Base-by-base conservation (phyloP, 92 coral and sea anemone genomes). In the Bergia sp. region DNA sequence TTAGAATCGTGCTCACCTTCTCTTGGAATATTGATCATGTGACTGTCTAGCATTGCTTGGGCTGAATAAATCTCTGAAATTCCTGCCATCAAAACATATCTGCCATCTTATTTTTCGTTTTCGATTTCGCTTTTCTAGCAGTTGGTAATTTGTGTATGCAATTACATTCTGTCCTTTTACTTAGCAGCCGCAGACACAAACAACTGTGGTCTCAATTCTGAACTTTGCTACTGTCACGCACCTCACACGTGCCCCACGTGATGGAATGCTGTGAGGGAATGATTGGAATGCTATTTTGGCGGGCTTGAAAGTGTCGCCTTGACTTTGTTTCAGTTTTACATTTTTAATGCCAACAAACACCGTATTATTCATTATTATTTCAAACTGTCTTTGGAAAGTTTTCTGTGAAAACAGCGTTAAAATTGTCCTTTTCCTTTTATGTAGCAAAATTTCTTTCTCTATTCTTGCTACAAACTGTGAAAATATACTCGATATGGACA, bases 41-140 rank as follows among this genome's bases (percentile, higher is more conserved):
- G 98, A 76, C 94, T 88, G 88, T 93, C 96, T 85, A 93, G 79
- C 98, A 95, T 95, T 80, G 96, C 94, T 91, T 90, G 90, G 11
- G 98, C 91, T 42, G 92, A 90, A 84, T 89, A 95, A 81, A 90
- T 66, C 61, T 93, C 96, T 15, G 96, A 82, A 44, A 93, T 90
- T 5, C 92, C 96, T 40, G 93, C 92, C 98, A 95, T 95, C 43
- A 84, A 71, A 36, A 36, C 37, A 23, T 16, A 47, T 74, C 58
- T 21, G 72, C 61, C 71, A 86, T 66, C 7, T 37, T 49, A 72
- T 64, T 38, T 82, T 64, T 18, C 11, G 38, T 43, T 55, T 64
- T 55, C 37, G 11, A 3, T 40, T 23, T 41, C 9, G 88, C 37
- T 36, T 18, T 36, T 69, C 5, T 47, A n/a, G 40, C 18, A 1